These are phyloP conservation scores for Pipa parva DNA, from an alignment of 2,113 vertebrate species.

Conservation along the genomic window DNA sequence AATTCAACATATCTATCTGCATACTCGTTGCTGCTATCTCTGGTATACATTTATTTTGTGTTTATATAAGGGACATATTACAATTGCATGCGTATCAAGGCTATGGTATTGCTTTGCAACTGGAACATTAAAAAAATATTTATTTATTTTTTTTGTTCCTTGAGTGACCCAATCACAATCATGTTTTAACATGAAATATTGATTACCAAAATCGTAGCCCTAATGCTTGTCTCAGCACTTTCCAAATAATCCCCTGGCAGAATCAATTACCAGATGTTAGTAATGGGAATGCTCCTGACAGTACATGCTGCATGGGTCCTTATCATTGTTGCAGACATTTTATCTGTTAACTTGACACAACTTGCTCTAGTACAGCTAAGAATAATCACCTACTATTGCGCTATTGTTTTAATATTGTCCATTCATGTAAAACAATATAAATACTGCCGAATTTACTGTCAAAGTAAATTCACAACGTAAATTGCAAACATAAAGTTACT, in stretches of 20 bases:
- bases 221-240: slow-evolving; percentile 36
- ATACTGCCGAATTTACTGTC: too few species aligned
- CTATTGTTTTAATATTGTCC: neutral
- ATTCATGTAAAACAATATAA: too few species aligned
- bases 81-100: neutral
- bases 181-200: slow-evolving; percentile 36
- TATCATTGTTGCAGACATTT: slow-evolving; percentile 21
- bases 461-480: too few species aligned
- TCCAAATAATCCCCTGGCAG: slow-evolving; percentile 33
- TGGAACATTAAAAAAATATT: neutral
- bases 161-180: slow-evolving; percentile 13
- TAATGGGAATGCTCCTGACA: slow-evolving; percentile 25
- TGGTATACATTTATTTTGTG: slow-evolving; percentile 4
- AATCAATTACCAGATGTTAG: slow-evolving; percentile 39
- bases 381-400: slow-evolving; percentile 6
- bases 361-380: slow-evolving; percentile 11
- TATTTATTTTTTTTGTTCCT: slow-evolving; percentile 21
- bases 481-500: too few species aligned
- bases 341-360: slow-evolving; percentile 30
- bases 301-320: slow-evolving; percentile 1
- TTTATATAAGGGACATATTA: neutral
- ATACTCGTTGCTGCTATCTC: neutral
- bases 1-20: neutral
- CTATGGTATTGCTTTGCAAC: neutral
- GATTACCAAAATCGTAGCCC: slow-evolving; percentile 3